Percentiles rank a stretch among this genome's conserved stretches.
Evolutionary conservation across 2,888 invertebrate species (phyloP).

Genomic region (Pandemis heparana): DNA sequence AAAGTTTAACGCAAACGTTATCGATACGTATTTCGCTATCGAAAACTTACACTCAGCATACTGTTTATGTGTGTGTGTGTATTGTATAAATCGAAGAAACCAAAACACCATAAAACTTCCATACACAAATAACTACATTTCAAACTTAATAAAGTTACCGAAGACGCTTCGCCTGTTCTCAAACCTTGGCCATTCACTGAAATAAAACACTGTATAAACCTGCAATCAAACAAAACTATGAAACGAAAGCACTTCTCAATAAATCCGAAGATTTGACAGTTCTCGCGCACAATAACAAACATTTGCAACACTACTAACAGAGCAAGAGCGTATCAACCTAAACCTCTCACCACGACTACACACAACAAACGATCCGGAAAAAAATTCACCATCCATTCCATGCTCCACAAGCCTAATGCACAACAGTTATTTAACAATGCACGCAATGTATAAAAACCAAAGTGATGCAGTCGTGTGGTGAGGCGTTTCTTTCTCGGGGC

Average conservation of each 20-base stretch:
- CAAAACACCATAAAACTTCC: no score
- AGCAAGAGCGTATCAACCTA: neutral
- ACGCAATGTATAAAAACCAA: neutral
- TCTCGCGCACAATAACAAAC: constrained; percentile 33
- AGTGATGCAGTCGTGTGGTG: neutral
- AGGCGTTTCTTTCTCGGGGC: neutral
- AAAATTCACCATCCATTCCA: neutral
- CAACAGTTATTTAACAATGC: neutral
- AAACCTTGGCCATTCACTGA: neutral
- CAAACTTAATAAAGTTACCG: no score
- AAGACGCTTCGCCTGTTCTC: no score
- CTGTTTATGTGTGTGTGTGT: no score
- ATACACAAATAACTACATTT: no score
- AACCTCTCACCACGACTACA: neutral
- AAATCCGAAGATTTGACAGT: constrained; percentile 38
- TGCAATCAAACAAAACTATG: constrained; percentile 17
- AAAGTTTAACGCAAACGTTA: no score
- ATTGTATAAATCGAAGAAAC: no score
- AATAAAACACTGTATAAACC: neutral
- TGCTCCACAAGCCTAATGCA: neutral
- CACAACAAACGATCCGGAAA: neutral
- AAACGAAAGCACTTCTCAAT: constrained; percentile 39
- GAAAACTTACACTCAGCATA: no score
- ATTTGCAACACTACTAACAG: neutral
- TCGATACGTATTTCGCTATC: no score